Conservation (phyloP, 2,888 invertebrate genomes). For the Hemaris fuciformis region DNA sequence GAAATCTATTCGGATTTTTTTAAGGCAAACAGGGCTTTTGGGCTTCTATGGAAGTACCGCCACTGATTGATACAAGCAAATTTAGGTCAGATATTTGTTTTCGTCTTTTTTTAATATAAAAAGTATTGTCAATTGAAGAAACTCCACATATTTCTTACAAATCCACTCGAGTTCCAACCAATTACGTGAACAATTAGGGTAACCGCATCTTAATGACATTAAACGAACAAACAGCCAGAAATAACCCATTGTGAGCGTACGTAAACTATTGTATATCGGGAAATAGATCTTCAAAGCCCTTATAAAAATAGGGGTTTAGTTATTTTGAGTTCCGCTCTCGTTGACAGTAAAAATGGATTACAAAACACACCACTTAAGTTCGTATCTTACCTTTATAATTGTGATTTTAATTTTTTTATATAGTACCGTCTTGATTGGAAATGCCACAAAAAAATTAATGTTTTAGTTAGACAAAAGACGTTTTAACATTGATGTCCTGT, state of each 20-base stretch:
- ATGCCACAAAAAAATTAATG: too few relatives aligned
- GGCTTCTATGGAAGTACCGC: too few relatives aligned
- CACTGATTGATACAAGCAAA: not conserved
- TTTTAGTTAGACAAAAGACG: too few relatives aligned
- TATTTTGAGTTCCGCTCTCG: not conserved
- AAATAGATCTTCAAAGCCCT: not conserved
- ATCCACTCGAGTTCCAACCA: not conserved
- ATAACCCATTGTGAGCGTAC: not conserved
- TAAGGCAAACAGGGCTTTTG: too few relatives aligned
- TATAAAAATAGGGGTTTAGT: not conserved
- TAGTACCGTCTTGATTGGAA: too few relatives aligned
- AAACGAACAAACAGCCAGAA: conserved; percentile 2
- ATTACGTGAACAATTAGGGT: not conserved
- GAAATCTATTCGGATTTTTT: too few relatives aligned
- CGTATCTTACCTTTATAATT: too few relatives aligned
- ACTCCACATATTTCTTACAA: not conserved
- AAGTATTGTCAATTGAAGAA: not conserved
- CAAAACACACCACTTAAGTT: too few relatives aligned
- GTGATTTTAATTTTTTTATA: too few relatives aligned
- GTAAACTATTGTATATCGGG: not conserved
- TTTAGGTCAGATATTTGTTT: not conserved
- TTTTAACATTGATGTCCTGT: too few relatives aligned
- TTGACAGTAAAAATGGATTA: not conserved
- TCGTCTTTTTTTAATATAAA: not conserved
- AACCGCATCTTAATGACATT: not conserved